These are phyloP conservation scores for Agrypnus murinus DNA, from an alignment of 2,888 invertebrate genomes.

Conservation along the genomic window DNA sequence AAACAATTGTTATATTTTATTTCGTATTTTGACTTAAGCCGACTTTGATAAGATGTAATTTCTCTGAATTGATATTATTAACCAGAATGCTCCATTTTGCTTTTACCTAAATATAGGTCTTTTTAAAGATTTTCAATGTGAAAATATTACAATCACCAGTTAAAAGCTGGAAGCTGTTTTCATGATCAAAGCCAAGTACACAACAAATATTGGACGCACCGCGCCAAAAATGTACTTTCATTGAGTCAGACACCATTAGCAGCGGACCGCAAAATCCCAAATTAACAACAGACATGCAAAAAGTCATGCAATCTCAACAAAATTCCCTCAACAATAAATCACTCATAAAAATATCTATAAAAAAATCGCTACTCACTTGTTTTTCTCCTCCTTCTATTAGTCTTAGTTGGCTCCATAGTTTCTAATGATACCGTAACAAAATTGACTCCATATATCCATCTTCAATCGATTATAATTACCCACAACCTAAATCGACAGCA, in stretches of 20 bases:
- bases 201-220: constrained; percentile 2
- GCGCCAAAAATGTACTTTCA: constrained; percentile 29
- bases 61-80: too few relatives aligned
- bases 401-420: constrained; percentile 56
- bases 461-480: constrained; percentile 39
- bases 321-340: too few relatives aligned
- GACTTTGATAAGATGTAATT: too few relatives aligned
- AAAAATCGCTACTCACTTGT: constrained; percentile 32
- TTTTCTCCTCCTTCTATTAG: background rate
- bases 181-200: constrained; percentile 22
- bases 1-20: too few relatives aligned
- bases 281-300: background rate
- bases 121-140: too few relatives aligned
- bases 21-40: too few relatives aligned
- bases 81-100: too few relatives aligned
- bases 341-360: too few relatives aligned
- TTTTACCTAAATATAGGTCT: too few relatives aligned
- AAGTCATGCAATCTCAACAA: too few relatives aligned
- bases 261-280: too few relatives aligned
- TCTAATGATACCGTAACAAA: constrained; percentile 47
- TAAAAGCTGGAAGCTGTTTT: background rate
- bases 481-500: constrained; percentile 43
- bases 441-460: constrained; percentile 57
- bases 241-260: background rate
- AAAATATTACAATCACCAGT: too few relatives aligned